phyloP scores from a whole-genome alignment of 2,113 vertebrate genomes.

The Circaetus cinerascens region DNA sequence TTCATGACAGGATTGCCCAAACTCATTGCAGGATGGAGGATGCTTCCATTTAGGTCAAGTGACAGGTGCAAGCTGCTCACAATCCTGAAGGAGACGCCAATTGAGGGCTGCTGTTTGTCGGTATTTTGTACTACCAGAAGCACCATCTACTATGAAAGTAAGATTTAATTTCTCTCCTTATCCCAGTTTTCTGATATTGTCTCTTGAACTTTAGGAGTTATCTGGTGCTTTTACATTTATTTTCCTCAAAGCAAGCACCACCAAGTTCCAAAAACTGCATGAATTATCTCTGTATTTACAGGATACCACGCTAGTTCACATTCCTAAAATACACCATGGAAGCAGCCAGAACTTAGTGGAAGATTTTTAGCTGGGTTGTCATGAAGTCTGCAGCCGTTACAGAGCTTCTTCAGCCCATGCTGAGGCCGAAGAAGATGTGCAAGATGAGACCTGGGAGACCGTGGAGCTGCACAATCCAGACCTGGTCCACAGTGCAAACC shows the following conservation, averaged over 20 bases:
- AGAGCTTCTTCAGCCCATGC: background rate
- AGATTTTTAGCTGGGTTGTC: background rate
- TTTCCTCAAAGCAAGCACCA: background rate
- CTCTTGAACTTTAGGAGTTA: background rate
- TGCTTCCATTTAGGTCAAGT: background rate
- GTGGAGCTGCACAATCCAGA: background rate
- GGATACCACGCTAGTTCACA: background rate
- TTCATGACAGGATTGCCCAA: background rate
- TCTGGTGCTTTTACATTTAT: background rate
- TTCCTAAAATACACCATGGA: background rate
- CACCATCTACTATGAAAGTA: background rate
- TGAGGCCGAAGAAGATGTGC: background rate
- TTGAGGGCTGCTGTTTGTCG: background rate
- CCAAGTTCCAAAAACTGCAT: background rate
- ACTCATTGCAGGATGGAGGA: background rate
- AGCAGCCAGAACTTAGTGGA: background rate
- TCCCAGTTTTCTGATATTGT: background rate
- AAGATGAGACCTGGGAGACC: background rate
- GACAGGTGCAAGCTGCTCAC: background rate
- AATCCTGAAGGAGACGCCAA: background rate
- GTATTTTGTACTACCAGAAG: background rate
- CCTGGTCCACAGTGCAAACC: background rate
- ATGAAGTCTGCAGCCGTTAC: background rate
- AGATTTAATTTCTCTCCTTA: background rate
- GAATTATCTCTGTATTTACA: background rate